phyloP scores from a whole-genome alignment of 2,797 vertebrate species.

The Sebastes wilsoni region DNA sequence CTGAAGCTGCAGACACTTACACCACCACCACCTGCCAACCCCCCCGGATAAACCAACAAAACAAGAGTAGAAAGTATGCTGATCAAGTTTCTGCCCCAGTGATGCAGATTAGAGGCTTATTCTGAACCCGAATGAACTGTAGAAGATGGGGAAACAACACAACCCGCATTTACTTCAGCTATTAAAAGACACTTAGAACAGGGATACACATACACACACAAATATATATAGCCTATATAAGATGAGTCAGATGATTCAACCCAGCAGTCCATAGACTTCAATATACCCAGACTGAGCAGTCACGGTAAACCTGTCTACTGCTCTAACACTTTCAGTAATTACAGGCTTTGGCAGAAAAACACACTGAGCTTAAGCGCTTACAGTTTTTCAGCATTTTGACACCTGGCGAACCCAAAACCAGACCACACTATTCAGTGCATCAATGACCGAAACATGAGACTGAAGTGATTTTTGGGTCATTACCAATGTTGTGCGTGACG shows the following conservation, averaged over 20 bases:
- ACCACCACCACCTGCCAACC: not conserved
- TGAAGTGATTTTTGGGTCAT: not conserved
- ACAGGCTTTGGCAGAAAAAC: not conserved
- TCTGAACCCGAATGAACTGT: not conserved
- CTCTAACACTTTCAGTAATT: conserved; percentile 8
- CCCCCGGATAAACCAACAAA: conserved; percentile 2
- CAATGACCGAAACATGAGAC: not conserved
- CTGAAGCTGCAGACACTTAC: conserved; percentile 1
- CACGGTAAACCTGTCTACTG: not conserved
- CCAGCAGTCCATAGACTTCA: not conserved
- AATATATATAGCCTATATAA: not conserved
- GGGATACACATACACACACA: not conserved
- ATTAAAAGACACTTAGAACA: not conserved
- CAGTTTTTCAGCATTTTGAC: not conserved
- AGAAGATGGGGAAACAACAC: not conserved
- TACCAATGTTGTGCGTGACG: not conserved
- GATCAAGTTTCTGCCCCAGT: conserved; percentile 54
- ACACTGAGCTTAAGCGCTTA: not conserved
- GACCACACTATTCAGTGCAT: not conserved
- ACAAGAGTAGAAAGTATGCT: conserved; percentile 26
- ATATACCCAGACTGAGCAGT: not conserved
- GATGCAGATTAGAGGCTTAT: not conserved
- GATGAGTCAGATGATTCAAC: not conserved
- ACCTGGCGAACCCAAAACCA: not conserved
- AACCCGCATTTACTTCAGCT: not conserved